A percentile compares a stretch with the other conserved stretches of the same genome.
Conservation (phyloP, 2,888 invertebrate species). For the Meiosimyza decipiens region DNA sequence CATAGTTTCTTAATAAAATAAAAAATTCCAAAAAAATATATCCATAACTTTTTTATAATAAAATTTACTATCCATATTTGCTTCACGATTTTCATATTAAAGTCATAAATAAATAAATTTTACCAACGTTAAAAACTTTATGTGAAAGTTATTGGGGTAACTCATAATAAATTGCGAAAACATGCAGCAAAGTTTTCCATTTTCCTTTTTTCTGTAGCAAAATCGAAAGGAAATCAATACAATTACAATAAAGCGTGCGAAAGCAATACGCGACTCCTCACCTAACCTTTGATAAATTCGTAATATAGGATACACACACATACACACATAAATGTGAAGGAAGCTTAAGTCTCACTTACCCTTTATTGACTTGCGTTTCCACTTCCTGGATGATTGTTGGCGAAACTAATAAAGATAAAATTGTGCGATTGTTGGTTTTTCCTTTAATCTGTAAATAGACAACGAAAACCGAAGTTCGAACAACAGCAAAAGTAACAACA, state of each 20-base stretch:
- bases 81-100: too few relatives aligned
- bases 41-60: too few relatives aligned
- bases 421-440: conserved; percentile 87
- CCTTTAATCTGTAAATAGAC: conserved; percentile 69
- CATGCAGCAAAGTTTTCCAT: conserved; percentile 7
- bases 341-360: conserved; percentile 56
- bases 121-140: background rate
- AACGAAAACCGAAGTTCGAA: conserved; percentile 20
- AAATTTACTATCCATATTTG: too few relatives aligned
- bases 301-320: background rate
- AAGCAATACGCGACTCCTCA: background rate
- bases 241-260: background rate
- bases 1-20: too few relatives aligned
- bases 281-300: background rate
- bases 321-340: background rate
- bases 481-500: conserved; percentile 42
- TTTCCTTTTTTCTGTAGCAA: background rate
- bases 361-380: conserved; percentile 68
- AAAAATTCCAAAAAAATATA: too few relatives aligned
- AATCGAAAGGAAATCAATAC: too few relatives aligned
- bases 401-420: conserved; percentile 87
- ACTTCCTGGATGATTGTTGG: conserved; percentile 76
- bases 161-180: conserved; percentile 14
- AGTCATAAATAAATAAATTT: too few relatives aligned
- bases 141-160: background rate